Conservation (phyloP, 2,113 vertebrate species). For the Xenopus laevis region DNA sequence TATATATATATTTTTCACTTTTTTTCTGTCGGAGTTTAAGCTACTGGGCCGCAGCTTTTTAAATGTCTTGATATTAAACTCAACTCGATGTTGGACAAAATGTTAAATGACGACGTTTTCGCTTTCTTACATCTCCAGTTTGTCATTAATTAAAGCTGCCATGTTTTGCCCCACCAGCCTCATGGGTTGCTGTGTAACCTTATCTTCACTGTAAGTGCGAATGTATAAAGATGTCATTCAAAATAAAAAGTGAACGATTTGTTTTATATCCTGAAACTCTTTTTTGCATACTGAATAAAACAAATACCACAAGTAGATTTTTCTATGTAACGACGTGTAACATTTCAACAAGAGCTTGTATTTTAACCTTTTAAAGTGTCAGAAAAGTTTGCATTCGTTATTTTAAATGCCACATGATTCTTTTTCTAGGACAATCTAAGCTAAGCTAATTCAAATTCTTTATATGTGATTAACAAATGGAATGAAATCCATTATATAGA, state of each 20-base stretch:
- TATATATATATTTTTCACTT: conserved; percentile 20
- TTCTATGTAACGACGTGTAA: no score
- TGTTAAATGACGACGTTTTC: conserved; percentile 27
- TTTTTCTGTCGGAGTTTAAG: conserved; percentile 7
- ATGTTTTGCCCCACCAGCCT: conserved; percentile 11
- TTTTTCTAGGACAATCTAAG: no score
- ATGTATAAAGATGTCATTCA: conserved; percentile 37
- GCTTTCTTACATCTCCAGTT: conserved; percentile 5
- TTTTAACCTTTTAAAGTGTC: no score
- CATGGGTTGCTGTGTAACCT: conserved; percentile 43
- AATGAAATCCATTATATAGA: no score
- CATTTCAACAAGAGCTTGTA: no score
- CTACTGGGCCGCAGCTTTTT: conserved; percentile 12
- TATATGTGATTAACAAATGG: no score
- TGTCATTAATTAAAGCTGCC: neutral
- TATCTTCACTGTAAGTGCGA: conserved; percentile 37
- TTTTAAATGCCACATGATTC: no score
- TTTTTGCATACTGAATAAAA: neutral
- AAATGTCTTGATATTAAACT: conserved; percentile 30
- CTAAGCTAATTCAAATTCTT: no score
- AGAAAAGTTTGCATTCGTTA: no score
- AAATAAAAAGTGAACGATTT: conserved; percentile 37
- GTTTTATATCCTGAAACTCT: conserved; percentile 10
- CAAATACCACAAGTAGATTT: no score
- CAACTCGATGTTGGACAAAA: conserved; percentile 15